Percentiles rank a stretch among this genome's conserved stretches.
phyloP scores from a whole-genome alignment of 2,888 invertebrate species.

The Phengaris alcon region DNA sequence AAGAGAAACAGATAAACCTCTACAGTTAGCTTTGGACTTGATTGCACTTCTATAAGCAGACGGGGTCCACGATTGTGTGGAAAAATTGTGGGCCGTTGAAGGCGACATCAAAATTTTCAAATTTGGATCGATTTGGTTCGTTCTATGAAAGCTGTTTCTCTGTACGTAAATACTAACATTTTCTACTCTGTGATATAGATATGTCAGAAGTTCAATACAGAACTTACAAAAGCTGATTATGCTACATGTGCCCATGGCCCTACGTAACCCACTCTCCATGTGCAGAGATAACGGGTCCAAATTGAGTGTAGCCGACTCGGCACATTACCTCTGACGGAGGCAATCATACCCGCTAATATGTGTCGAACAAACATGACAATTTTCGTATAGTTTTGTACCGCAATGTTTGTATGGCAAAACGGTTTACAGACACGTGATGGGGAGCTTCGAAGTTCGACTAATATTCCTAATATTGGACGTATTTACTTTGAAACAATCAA shows the following conservation, averaged over 20 bases:
- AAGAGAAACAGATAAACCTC: too few relatives aligned
- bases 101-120: too few relatives aligned
- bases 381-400: slow-evolving; percentile 16
- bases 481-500: too few relatives aligned
- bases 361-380: slow-evolving; percentile 11
- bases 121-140: too few relatives aligned
- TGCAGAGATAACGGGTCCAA: slow-evolving; percentile 26
- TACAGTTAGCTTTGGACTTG: too few relatives aligned
- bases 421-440: background rate
- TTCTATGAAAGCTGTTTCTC: too few relatives aligned
- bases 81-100: too few relatives aligned
- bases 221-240: background rate
- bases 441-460: background rate
- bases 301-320: slow-evolving; percentile 21
- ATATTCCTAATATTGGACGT: too few relatives aligned
- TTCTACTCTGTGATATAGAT: too few relatives aligned
- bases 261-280: slow-evolving; percentile 15
- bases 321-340: slow-evolving; percentile 17
- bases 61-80: too few relatives aligned
- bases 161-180: too few relatives aligned
- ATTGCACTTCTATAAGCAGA: too few relatives aligned
- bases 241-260: background rate
- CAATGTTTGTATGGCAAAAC: background rate
- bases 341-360: slow-evolving; percentile 5
- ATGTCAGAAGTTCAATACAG: background rate